A percentile compares a stretch with the other conserved stretches of the same genome.
Conservation (phyloP, 92 coral and sea anemone genomes). For the Heteractis magnifica region DNA sequence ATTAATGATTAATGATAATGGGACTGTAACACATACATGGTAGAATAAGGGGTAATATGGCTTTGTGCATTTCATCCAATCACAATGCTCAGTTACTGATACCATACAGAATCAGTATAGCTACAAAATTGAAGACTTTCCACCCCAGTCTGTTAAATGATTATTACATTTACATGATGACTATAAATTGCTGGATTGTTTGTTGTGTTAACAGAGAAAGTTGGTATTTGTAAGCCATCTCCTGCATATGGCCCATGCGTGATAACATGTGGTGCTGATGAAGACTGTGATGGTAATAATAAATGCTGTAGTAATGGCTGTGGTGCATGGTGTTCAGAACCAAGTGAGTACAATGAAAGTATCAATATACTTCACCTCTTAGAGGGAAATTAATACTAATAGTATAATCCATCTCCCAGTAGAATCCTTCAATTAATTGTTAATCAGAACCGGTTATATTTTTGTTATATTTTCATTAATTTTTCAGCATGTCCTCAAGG, state of each 20-base stretch:
- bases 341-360: constrained; percentile 52
- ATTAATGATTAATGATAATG: too few relatives aligned
- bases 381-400: background rate
- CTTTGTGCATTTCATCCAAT: background rate
- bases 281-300: constrained; percentile 69
- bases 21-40: too few relatives aligned
- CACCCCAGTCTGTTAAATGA: too few relatives aligned
- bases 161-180: too few relatives aligned
- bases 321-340: constrained; percentile 81
- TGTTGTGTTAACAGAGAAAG: constrained; percentile 48
- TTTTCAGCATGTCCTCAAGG: constrained; percentile 78
- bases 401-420: background rate
- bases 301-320: constrained; percentile 97
- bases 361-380: background rate
- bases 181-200: too few relatives aligned
- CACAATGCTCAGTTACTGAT: background rate
- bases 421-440: background rate
- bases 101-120: background rate
- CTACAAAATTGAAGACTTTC: too few relatives aligned
- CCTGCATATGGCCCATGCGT: constrained; percentile 76
- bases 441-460: background rate
- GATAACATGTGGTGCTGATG: constrained; percentile 87
- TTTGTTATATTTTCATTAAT: background rate
- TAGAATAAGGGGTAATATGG: too few relatives aligned
- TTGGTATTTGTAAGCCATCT: constrained; percentile 67